These are phyloP conservation scores for Reticulitermes lucifugus DNA, from an alignment of 2,888 invertebrate genomes.

Conservation along the genomic window DNA sequence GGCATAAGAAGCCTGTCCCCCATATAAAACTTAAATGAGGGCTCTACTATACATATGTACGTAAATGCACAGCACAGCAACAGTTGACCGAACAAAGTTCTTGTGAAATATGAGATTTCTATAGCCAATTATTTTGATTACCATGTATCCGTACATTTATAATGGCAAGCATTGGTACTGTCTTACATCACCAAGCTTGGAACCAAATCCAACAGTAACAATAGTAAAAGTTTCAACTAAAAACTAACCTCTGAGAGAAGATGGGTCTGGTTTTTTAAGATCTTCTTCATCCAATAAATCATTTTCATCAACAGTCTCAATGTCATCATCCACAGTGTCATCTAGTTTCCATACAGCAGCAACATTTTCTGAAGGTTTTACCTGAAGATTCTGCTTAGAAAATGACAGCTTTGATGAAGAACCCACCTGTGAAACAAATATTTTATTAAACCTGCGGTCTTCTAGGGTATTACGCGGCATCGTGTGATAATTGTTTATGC, in stretches of 20 bases:
- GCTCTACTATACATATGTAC: no score
- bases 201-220: neutral
- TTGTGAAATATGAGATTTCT: no score
- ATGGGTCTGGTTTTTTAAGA: constrained; percentile 86
- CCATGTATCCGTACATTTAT: no score
- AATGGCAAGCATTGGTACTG: no score
- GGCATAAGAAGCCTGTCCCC: no score
- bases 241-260: constrained; percentile 80
- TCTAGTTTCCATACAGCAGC: constrained; percentile 82
- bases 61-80: no score
- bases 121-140: no score
- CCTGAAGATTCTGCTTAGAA: constrained; percentile 54
- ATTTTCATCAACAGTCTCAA: constrained; percentile 87
- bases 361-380: constrained; percentile 55
- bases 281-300: constrained; percentile 91
- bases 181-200: no score
- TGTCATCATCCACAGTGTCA: constrained; percentile 71
- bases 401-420: constrained; percentile 70
- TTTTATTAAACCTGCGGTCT: no score
- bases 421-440: constrained; percentile 64
- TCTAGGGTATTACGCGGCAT: no score
- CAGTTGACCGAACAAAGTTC: no score
- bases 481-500: neutral
- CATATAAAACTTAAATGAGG: no score
- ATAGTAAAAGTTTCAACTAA: constrained; percentile 40